These are phyloP conservation scores for Brachyistius frenatus DNA, from an alignment of 2,113 vertebrate genomes.

Conservation along the genomic window DNA sequence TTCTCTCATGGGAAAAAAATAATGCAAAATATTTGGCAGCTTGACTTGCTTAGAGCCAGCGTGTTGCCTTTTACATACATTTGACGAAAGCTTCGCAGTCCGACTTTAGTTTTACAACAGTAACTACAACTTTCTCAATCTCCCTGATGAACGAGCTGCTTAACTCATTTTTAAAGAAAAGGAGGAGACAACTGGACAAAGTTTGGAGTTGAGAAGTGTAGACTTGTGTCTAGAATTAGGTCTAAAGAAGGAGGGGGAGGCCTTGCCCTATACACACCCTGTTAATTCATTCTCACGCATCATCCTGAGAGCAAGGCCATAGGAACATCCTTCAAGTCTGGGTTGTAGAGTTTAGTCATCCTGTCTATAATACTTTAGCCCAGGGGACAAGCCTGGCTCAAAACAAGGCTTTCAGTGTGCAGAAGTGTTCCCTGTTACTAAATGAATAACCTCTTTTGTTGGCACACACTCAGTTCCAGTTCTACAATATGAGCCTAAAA, in stretches of 20 bases:
- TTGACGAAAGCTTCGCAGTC: slow-evolving; percentile 40
- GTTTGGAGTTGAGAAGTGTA: slow-evolving; percentile 28
- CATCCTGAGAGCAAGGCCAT: slow-evolving; percentile 53
- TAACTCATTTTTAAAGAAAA: slow-evolving; percentile 21
- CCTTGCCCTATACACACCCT: slow-evolving; percentile 64
- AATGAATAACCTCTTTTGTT: slow-evolving; percentile 46
- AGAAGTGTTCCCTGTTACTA: slow-evolving; percentile 40
- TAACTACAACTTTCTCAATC: slow-evolving; percentile 3
- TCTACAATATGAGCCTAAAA: slow-evolving; percentile 37
- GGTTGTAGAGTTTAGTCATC: slow-evolving; percentile 62
- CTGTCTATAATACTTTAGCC: slow-evolving; percentile 46
- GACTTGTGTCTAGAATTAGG: slow-evolving; percentile 50
- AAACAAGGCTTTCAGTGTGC: slow-evolving; percentile 67
- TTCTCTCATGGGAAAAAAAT: slow-evolving; percentile 45
- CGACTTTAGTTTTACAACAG: slow-evolving; percentile 14
- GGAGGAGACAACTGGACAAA: slow-evolving; percentile 31
- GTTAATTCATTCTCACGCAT: slow-evolving; percentile 60
- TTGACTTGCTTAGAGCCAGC: slow-evolving; percentile 44
- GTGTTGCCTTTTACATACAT: slow-evolving; percentile 44
- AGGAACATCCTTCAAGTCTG: slow-evolving; percentile 54
- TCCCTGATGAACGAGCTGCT: not conserved
- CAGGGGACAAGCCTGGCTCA: slow-evolving; percentile 42
- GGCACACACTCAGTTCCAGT: slow-evolving; percentile 23
- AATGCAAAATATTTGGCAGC: slow-evolving; percentile 50
- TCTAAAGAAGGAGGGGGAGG: slow-evolving; percentile 27